Base-by-base conservation (phyloP, 2,888 invertebrate genomes). In the Dasypolia templi region DNA sequence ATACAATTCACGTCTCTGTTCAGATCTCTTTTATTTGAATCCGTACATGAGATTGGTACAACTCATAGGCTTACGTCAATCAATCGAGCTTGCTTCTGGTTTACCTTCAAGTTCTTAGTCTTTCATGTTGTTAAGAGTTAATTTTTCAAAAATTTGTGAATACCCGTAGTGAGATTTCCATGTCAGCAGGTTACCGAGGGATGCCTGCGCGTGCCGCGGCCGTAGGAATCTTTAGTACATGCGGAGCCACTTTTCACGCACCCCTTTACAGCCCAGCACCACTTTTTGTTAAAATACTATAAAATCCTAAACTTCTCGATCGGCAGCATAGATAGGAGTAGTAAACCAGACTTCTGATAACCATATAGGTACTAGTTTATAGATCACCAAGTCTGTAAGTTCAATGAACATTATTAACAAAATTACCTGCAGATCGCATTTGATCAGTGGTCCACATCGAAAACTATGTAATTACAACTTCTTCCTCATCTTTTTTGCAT, bases 401-500 rank as follows among this genome's bases (percentile, higher is more conserved):
- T 56, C 70, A 70, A 39, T 65, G 70, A 77, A 56, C 78, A 82
- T 53, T 26, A 46, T 32, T 42, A 51, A 56, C 58, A 32, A 32
- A 51, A 53, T 63, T 3, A 58, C 7, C 17, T 26, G 51, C 76
- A 63, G 46, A 53, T 81, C 58, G 44, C 62, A 39, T 59, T 77
- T 59, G 46, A 79, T 79, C n/a, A 22, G 46, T 72, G 79, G 29
- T 79, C 35, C n/a, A 53, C 42, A 64, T 65, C 70, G 19, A 46
- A 32, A 61, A 26, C 59, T 63, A n/a, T n/a, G n/a, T 78, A 72
- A 83, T 79, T 68, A 80, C 53, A 42, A 42, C 17, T 53, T n/a
- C 9, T 67, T 82, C 51, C 55, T 72, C 22, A 29, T 77, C 29
- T 32, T 72, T 79, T 82, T 80, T 78, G 66, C 63, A 14, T 2